Evolutionary conservation across 1,140 invertebrate species (phyloP).

Genomic region (Procambarus clarkii): DNA sequence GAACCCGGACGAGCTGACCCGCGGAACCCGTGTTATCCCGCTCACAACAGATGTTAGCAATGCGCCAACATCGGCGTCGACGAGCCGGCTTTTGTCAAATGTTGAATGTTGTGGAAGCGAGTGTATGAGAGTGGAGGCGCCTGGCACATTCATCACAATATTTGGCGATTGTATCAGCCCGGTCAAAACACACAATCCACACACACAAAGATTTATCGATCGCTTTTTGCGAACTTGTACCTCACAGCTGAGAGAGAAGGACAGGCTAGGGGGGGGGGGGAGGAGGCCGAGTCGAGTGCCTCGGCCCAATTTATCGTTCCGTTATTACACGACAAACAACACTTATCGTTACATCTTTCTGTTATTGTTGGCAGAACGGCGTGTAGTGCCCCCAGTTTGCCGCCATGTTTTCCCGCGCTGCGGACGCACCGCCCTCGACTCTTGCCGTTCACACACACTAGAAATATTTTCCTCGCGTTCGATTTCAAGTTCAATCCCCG

Average conservation of each 20-base stretch:
- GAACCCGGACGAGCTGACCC: too few species aligned
- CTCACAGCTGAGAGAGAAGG: too few species aligned
- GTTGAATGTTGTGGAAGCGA: neutral
- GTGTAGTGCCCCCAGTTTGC: neutral
- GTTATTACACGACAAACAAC: neutral
- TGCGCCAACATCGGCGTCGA: neutral
- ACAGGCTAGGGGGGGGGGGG: too few species aligned
- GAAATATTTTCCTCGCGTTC: neutral
- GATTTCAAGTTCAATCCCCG: neutral
- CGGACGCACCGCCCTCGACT: neutral
- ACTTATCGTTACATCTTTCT: neutral
- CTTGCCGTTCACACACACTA: neutral
- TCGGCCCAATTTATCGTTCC: neutral
- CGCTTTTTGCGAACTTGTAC: constrained; percentile 1
- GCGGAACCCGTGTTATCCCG: neutral
- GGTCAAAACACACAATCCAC: constrained; percentile 33
- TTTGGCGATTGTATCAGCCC: constrained; percentile 17
- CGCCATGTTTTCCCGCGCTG: neutral
- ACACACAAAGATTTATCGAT: constrained; percentile 22
- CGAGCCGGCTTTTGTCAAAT: neutral
- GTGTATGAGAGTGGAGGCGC: neutral
- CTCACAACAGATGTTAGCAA: neutral
- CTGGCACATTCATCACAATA: constrained; percentile 22
- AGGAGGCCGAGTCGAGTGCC: neutral
- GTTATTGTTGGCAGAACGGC: neutral